phyloP scores from a whole-genome alignment of 2,888 invertebrate species.

The Onthophagus sagittarius region DNA sequence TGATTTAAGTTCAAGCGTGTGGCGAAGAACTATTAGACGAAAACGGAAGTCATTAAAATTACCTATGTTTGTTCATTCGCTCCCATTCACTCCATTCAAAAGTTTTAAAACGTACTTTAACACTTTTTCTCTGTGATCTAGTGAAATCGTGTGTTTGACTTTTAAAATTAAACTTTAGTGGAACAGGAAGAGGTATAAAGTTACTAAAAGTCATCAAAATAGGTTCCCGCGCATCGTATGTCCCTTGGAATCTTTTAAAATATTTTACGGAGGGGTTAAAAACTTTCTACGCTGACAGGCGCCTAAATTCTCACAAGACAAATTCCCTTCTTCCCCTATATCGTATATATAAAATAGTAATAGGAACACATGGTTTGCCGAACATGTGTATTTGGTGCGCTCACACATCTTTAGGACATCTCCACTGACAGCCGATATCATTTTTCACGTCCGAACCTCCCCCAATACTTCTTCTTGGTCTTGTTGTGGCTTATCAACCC shows the following conservation, averaged over 20 bases:
- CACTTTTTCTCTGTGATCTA: no score
- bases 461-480: not conserved
- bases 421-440: conserved; percentile 29
- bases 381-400: conserved; percentile 22
- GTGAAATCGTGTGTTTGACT: not conserved
- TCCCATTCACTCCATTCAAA: not conserved
- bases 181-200: not conserved
- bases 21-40: not conserved
- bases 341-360: not conserved
- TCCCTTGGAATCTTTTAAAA: not conserved
- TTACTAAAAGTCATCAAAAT: not conserved
- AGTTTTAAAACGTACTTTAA: not conserved
- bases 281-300: not conserved
- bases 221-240: not conserved
- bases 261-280: not conserved
- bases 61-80: not conserved
- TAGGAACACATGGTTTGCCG: conserved; percentile 11
- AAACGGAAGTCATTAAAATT: conserved; percentile 3
- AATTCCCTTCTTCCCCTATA: not conserved
- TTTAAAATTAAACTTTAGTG: not conserved
- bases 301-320: not conserved
- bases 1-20: not conserved
- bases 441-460: conserved; percentile 23
- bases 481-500: not conserved
- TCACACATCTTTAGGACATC: conserved; percentile 22